Base-by-base conservation (phyloP, 2,888 invertebrate species). In the Lamellibrachia satsuma region DNA sequence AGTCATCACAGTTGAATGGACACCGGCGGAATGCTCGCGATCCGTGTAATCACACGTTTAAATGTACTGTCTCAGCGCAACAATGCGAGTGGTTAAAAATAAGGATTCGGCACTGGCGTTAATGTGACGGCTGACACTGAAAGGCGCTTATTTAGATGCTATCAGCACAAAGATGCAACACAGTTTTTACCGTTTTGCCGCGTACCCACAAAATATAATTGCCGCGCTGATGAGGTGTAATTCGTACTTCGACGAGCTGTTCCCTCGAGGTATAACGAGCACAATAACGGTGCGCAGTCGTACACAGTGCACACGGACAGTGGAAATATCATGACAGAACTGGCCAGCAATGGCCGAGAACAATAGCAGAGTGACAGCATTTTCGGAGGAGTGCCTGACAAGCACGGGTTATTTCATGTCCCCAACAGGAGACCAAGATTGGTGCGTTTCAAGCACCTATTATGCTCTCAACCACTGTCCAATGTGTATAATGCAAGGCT, bases 31-130 rank as follows among this genome's bases (percentile, higher is more conserved):
- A 75, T 75, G 75, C 22, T n/a, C 75, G 75, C 75, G 22, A 75
- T 75, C 75, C 75, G 22, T 75, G 75, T 75, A 75, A 75, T 75
- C 75, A 75, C 75, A 75, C 75, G 75, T 75, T 75, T 75, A 75
- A 75, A 75, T 22, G 75, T n/a, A 75, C 57, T 57, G 75, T 22
- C 22, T 75, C 75, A 75, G 75, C 75, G 6, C 75, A 75, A 75
- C 75, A 75, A 75, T 75, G 75, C 75, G 22, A 75, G 75, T 6
- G 75, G 75, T 75, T 75, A 75, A 75, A 75, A 75, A 75, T 75
- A 75, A 75, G 75, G 75, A 75, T 75, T 75, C 75, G 75, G 75
- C 75, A 75, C 22, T n/a, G 75, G 22, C 6, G 75, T 75, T 75
- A 75, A 75, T 75, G 75, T 75, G 75, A 75, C n/a, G 75, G 75